Conservation (phyloP, 92 coral and sea anemone species). For the Actinernus sp. region DNA sequence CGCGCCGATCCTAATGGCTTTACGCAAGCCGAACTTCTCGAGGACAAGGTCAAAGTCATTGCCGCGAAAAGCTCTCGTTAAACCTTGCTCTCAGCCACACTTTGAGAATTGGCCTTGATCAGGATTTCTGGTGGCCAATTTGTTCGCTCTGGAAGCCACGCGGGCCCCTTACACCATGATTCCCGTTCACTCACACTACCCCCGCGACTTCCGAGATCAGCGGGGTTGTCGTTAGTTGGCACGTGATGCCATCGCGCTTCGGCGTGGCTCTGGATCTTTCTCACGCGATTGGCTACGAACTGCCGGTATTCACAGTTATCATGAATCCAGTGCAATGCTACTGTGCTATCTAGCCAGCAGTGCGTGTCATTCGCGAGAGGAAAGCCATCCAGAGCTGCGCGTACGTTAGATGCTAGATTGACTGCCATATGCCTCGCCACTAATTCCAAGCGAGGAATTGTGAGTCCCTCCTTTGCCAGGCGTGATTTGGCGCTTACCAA, state of each 20-base stretch:
- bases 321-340: conserved; percentile 62
- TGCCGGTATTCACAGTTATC: conserved; percentile 57
- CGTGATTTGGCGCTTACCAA: conserved; percentile 61
- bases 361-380: conserved; percentile 18
- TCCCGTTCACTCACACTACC: conserved; percentile 38
- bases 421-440: conserved; percentile 75
- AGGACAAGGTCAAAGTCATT: conserved; percentile 50
- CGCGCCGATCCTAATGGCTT: conserved; percentile 73
- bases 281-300: conserved; percentile 68
- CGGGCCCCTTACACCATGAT: conserved; percentile 64
- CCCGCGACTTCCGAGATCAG: conserved; percentile 76
- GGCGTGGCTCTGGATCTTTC: conserved; percentile 56
- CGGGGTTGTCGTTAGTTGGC: conserved; percentile 58
- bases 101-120: conserved; percentile 19
- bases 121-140: conserved; percentile 50
- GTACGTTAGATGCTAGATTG: conserved; percentile 53
- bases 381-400: conserved; percentile 41
- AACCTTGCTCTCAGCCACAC: conserved; percentile 48
- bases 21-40: conserved; percentile 69
- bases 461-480: conserved; percentile 59
- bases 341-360: conserved; percentile 60
- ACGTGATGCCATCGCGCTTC: conserved; percentile 63
- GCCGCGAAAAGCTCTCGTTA: conserved; percentile 69
- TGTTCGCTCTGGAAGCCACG: conserved; percentile 59
- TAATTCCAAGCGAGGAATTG: conserved; percentile 66